These are phyloP conservation scores for Fregetta grallaria DNA, from an alignment of 2,113 vertebrate genomes.

Conservation along the genomic window DNA sequence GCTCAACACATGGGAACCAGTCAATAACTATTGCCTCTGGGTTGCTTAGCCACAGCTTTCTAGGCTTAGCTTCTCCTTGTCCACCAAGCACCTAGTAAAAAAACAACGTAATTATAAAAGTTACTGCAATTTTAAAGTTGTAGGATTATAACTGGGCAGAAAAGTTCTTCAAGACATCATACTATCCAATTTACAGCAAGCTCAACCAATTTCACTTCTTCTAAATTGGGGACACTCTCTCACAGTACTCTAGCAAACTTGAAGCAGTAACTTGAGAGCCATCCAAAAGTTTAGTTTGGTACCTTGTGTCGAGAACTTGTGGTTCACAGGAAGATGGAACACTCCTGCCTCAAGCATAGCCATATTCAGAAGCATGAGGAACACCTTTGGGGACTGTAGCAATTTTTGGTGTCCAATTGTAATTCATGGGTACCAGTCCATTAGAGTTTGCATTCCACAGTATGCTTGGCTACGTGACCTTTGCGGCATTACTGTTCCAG, in stretches of 20 bases:
- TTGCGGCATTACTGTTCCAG: neutral
- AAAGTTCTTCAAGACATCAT: neutral
- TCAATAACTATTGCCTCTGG: neutral
- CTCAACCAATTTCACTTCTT: neutral
- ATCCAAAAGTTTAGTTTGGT: neutral
- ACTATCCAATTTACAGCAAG: neutral
- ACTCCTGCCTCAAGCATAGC: neutral
- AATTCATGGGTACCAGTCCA: neutral
- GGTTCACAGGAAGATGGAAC: neutral
- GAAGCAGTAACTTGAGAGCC: fast-evolving
- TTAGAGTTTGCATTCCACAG: neutral
- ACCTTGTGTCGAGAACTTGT: neutral
- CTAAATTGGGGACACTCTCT: fast-evolving
- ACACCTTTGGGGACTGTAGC: neutral
- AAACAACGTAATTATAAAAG: neutral
- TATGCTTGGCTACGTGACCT: neutral
- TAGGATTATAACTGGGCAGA: neutral
- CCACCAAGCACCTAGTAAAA: neutral
- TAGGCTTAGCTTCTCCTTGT: neutral
- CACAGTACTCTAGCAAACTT: neutral
- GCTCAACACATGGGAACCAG: neutral
- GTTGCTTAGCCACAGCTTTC: neutral
- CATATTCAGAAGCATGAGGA: neutral
- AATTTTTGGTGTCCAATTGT: neutral
- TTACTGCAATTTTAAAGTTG: neutral